Base-by-base conservation (phyloP, 2,888 invertebrate species). In the Melieria crassipennis region DNA sequence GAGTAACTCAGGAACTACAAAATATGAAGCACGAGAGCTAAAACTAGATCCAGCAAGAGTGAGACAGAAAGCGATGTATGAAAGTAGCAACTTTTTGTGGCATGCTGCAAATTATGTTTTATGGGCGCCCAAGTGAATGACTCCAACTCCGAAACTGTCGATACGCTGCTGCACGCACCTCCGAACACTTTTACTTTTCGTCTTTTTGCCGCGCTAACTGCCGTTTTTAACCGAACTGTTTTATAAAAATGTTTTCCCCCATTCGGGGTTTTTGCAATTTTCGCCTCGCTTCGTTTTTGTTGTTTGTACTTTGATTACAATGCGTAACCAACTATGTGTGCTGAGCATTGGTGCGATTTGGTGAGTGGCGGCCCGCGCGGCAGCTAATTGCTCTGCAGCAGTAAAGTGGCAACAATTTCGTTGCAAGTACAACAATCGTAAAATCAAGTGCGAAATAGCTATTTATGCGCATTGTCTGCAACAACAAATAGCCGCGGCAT, bases 161-260 rank as follows among this genome's bases (percentile, higher is more conserved):
- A 50, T 58, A n/a, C 67, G 67, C 61, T 67, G 67, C 52, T 60
- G 60, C 61, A 67, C 67, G 67, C 67, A 67, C 67, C 58, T 52
- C 43, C 30, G 46, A 67, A 61, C 67, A 67, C 67, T 67, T 67
- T 67, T 67, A 67, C 67, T 67, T 67, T 30, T 30, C 30, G 30
- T 30, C 30, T 30, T 30, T 30, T 67, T 67, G 66, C 50, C 45
- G n/a, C 45, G 46, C 3, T 30, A 30, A 30, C 30, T 3, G 30
- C 30, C 30, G 30, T 30, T 30, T 30, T 30, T 30, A 30, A 30
- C 30, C 30, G 3, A 30, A 30, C 30, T 30, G 30, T 30, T 30
- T 30, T 30, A 30, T 30, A 30, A 30, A 30, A 30, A 30, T 30
- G 30, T 58, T 30, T 58, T 9, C 30, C 11, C 6, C 60, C 43